Base-by-base conservation (phyloP, 2,113 vertebrate species). In the Pedionomus torquatus region DNA sequence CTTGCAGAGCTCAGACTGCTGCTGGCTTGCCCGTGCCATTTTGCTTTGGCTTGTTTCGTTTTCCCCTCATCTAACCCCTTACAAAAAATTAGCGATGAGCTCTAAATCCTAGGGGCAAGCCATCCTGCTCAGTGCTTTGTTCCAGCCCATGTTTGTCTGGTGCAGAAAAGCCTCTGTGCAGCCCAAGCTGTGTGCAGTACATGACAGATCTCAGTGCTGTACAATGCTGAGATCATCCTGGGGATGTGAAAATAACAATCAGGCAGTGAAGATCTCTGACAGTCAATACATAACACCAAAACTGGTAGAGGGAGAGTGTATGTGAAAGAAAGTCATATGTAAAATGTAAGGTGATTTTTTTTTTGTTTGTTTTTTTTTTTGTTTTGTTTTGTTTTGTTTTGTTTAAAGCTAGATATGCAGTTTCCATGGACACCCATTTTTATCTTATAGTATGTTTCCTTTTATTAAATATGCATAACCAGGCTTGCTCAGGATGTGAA, bases 381-480 rank as follows among this genome's bases (percentile, higher is more conserved):
- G n/a, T n/a, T n/a, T n/a, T n/a, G n/a, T 17, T 44, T 44, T 44
- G 17, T 44, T 18, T 44, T 44, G n/a, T n/a, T 58, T 46, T 83
- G 71, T 80, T 84, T 43, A 1, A 89, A 93, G 52, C 63, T 26
- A 82, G 78, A 46, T 82, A 74, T 61, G 76, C 90, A 84, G 96
- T 97, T 97, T 97, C 97, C 96, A 96, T 97, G 94, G 96, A 83
- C 95, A 97, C 91, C 16, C 82, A 31, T 94, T 97, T 97, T 94
- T 94, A 83, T 92, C 85, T 90, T 87, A 91, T 89, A 86, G 88
- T 82, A 69, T 91, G 81, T 96, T 96, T 94, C 70, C 71, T 90
- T 95, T 96, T 97, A 97, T 97, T 96, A 97, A 97, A 96, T 97
- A 97, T 97, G 95, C 95, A 97, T 95, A 97, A 84, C 93, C 57